Base-by-base conservation (phyloP, 1,140 invertebrate species). In the Euglossa dilemma region DNA sequence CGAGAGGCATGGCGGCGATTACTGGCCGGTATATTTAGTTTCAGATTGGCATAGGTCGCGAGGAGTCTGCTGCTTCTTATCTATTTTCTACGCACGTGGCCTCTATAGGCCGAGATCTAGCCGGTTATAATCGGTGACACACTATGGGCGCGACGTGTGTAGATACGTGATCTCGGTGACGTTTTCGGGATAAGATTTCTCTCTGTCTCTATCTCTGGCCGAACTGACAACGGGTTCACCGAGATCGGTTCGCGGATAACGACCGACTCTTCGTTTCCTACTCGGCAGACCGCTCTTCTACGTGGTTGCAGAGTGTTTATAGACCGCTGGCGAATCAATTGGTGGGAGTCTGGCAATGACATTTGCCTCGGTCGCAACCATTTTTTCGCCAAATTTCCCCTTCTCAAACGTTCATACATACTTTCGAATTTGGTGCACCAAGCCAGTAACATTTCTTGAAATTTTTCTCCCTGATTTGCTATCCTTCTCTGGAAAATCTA, bases 1-100 rank as follows among this genome's bases (percentile, higher is more conserved):
- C 20, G 77, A 50, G n/a, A 76, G 56, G 18, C 75, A 80, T 66
- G 80, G 74, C 66, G 36, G 66, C 82, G 87, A 93, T 93, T 92
- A 92, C 85, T 90, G 86, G 77, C 80, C 88, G 89, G 91, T 93
- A 93, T 93, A 92, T 93, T 93, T 93, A 93, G 91, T 92, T 90
- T 75, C 73, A 89, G 92, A 93, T 93, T 93, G 92, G 91, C 91
- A 91, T 93, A 93, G 93, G 92, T 93, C 92, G 92, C 85, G 89
- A 87, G 83, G 82, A 80, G 66, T 83, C 28, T 75, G 75, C 81
- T 79, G 84, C 79, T 74, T 88, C 90, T 93, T 93, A 92, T 93
- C 92, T 93, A 91, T 91, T 92, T 89, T 92, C 89, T 92, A 91
- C 85, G 90, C 91, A 90, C 90, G 92, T 93, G 92, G 90, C 89